Conservation (phyloP, 1,140 invertebrate genomes). For the Tetragnatha versicolor region DNA sequence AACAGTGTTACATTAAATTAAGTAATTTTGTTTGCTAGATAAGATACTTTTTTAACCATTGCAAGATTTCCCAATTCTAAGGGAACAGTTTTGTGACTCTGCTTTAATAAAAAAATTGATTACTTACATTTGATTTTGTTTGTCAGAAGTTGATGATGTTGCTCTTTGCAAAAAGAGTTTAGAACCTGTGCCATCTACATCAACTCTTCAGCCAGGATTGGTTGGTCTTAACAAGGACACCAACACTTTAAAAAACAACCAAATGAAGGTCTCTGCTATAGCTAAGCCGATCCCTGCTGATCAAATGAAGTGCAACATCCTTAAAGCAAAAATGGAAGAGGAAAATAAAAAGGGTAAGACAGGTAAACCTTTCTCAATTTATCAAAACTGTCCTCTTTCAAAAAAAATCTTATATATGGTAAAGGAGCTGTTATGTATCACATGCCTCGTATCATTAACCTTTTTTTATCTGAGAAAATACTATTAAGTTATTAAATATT, state of each 20-base stretch:
- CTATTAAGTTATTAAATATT: too few species aligned
- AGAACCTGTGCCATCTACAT: background rate
- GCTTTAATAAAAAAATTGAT: too few species aligned
- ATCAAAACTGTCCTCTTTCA: too few species aligned
- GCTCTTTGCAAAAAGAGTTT: constrained; percentile 24
- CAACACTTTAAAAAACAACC: constrained; percentile 50
- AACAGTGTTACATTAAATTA: too few species aligned
- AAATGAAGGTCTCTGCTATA: constrained; percentile 39
- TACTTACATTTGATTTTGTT: background rate
- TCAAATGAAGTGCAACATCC: constrained; percentile 90
- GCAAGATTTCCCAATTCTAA: too few species aligned
- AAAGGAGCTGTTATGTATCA: background rate
- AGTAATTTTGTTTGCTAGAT: too few species aligned
- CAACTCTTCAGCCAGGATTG: background rate
- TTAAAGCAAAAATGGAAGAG: constrained; percentile 75
- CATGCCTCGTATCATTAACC: background rate
- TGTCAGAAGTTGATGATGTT: constrained; percentile 15
- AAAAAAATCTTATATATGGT: background rate
- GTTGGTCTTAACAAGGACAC: constrained; percentile 13
- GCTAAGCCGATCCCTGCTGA: constrained; percentile 53
- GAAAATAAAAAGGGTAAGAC: constrained; percentile 50
- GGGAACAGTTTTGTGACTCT: too few species aligned
- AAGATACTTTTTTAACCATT: too few species aligned
- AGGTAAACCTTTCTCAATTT: background rate
- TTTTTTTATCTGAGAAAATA: too few species aligned